A percentile compares a stretch with the other conserved stretches of the same genome.
These are phyloP conservation scores for Coelopa frigida DNA, from an alignment of 1,140 invertebrate species.

Conservation along the genomic window DNA sequence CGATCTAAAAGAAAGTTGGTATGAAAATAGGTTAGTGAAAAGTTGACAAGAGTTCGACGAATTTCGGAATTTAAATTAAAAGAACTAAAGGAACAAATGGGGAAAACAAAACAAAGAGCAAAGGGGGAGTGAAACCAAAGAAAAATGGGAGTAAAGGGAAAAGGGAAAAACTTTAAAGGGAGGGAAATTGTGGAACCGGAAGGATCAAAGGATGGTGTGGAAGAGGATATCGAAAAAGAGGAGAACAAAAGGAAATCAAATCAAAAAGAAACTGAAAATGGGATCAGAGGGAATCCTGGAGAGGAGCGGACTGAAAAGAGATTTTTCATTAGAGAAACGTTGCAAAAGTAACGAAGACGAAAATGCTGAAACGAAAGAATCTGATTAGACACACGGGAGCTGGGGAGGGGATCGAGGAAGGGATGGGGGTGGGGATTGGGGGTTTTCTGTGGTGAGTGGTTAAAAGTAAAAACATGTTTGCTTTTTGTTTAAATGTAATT, in stretches of 20 bases:
- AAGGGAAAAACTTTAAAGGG: neutral
- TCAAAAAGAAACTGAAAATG: conserved; percentile 1
- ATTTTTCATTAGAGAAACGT: too few relatives aligned
- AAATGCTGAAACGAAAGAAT: neutral
- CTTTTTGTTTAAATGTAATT: too few relatives aligned
- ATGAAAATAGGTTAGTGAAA: conserved; percentile 8
- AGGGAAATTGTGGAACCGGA: conserved; percentile 8
- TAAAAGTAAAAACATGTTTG: too few relatives aligned
- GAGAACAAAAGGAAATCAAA: conserved; percentile 7
- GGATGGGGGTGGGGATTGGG: too few relatives aligned
- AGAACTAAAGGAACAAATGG: conserved; percentile 15
- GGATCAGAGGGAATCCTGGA: neutral
- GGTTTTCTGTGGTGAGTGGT: too few relatives aligned
- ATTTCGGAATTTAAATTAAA: conserved; percentile 15
- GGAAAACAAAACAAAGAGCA: too few relatives aligned
- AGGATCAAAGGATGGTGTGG: conserved; percentile 3
- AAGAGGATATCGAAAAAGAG: neutral
- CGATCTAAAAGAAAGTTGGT: conserved; percentile 12
- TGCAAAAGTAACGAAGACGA: neutral
- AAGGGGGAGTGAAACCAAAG: too few relatives aligned
- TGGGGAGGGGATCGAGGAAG: too few relatives aligned
- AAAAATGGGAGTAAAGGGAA: conserved; percentile 7
- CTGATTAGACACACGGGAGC: neutral
- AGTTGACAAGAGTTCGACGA: neutral
- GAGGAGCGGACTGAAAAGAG: too few relatives aligned